Conservation (phyloP, 2,797 vertebrate genomes). For the Lacerta agilis region DNA sequence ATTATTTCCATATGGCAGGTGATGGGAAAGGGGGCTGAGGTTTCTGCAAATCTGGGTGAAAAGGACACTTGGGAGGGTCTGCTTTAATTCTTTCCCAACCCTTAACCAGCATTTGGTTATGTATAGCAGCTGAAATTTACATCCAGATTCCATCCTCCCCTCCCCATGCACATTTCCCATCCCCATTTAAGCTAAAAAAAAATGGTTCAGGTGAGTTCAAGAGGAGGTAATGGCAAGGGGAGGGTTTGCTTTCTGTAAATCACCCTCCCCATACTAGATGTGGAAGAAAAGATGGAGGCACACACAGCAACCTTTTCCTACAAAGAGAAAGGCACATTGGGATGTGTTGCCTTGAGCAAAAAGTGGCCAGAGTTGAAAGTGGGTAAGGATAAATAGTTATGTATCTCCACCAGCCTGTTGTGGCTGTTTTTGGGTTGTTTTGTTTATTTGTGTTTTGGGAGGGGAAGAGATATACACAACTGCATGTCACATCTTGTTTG, state of each 20-base stretch:
- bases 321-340: background rate
- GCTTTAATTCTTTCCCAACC: background rate
- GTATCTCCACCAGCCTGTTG: background rate
- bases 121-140: background rate
- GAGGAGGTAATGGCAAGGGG: background rate
- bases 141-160: background rate
- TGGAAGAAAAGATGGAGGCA: background rate
- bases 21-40: too few relatives aligned
- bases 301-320: too few relatives aligned
- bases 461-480: background rate
- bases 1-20: too few relatives aligned
- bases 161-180: too few relatives aligned
- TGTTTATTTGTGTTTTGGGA: background rate
- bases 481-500: conserved; percentile 4
- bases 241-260: too few relatives aligned
- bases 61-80: background rate
- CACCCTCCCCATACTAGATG: background rate
- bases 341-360: background rate
- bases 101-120: background rate
- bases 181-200: background rate
- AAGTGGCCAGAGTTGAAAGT: background rate
- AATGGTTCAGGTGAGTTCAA: background rate
- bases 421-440: background rate
- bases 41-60: too few relatives aligned
- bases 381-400: background rate